phyloP scores from a whole-genome alignment of 2,797 vertebrate genomes.

The Artibeus lituratus region DNA sequence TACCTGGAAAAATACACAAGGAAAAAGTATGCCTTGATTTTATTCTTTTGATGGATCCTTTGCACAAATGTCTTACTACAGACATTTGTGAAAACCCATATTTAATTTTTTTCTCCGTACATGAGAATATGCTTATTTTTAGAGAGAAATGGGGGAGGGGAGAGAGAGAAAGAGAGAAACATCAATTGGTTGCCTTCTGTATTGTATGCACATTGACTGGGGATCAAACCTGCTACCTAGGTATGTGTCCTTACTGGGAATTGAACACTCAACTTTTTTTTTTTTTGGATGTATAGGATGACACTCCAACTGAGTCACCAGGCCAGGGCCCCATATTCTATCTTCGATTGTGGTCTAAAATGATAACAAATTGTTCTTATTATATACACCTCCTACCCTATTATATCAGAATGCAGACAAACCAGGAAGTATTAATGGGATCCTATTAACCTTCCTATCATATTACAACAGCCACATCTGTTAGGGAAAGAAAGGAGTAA shows the following conservation, averaged over 20 bases:
- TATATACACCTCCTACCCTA: background rate
- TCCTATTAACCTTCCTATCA: slow-evolving; percentile 40
- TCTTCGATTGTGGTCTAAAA: slow-evolving; percentile 47
- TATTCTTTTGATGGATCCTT: slow-evolving; percentile 3
- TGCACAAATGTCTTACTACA: slow-evolving; percentile 19
- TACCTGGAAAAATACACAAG: background rate
- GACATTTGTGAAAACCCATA: slow-evolving; percentile 20
- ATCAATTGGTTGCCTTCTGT: background rate
- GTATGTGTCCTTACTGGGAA: background rate
- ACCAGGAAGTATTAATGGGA: slow-evolving; percentile 25
- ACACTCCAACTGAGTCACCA: background rate
- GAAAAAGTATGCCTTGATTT: background rate
- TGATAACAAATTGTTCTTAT: slow-evolving; percentile 44
- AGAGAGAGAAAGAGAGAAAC: background rate
- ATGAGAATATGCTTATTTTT: background rate
- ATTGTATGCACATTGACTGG: background rate
- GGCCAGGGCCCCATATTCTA: background rate
- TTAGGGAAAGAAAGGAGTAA: slow-evolving; percentile 10
- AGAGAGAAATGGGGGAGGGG: background rate
- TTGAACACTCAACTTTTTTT: background rate
- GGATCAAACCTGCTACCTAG: background rate
- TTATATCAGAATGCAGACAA: slow-evolving; percentile 31
- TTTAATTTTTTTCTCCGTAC: background rate
- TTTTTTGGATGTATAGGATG: background rate
- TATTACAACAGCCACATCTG: slow-evolving; percentile 16